Conservation (phyloP, 2,797 vertebrate genomes). For the Clarias laeviceps region DNA sequence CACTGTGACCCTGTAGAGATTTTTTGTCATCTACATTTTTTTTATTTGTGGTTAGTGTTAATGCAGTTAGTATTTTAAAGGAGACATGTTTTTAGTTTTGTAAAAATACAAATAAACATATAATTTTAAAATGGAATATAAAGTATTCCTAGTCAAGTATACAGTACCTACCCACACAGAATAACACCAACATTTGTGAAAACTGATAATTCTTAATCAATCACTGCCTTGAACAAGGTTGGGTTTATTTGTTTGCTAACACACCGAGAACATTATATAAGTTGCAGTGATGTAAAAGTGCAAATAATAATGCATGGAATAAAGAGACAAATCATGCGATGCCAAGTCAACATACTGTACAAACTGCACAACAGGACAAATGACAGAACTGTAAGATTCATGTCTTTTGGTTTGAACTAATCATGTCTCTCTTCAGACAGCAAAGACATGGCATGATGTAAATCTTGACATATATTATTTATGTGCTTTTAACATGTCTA, state of each 20-base stretch:
- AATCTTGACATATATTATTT: neutral
- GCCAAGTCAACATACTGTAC: neutral
- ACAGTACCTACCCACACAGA: neutral
- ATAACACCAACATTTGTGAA: neutral
- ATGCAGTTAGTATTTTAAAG: neutral
- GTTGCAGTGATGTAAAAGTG: neutral
- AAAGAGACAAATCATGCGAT: neutral
- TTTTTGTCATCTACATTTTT: neutral
- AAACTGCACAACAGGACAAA: neutral
- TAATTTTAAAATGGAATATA: too few relatives aligned
- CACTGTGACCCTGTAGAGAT: neutral
- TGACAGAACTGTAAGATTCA: neutral
- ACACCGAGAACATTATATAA: neutral
- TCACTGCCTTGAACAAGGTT: neutral
- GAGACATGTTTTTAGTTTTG: neutral
- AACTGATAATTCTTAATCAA: neutral
- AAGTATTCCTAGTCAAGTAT: neutral
- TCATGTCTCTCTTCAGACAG: neutral
- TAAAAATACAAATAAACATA: neutral
- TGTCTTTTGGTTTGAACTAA: neutral
- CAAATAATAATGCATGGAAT: neutral
- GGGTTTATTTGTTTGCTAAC: neutral
- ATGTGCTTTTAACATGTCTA: neutral
- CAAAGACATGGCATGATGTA: neutral
- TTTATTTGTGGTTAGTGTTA: neutral